Evolutionary conservation across 2,888 invertebrate species (phyloP), one percentile per base, ranked within the genome.

Genomic region (Eumacrocentrus americanus): DNA sequence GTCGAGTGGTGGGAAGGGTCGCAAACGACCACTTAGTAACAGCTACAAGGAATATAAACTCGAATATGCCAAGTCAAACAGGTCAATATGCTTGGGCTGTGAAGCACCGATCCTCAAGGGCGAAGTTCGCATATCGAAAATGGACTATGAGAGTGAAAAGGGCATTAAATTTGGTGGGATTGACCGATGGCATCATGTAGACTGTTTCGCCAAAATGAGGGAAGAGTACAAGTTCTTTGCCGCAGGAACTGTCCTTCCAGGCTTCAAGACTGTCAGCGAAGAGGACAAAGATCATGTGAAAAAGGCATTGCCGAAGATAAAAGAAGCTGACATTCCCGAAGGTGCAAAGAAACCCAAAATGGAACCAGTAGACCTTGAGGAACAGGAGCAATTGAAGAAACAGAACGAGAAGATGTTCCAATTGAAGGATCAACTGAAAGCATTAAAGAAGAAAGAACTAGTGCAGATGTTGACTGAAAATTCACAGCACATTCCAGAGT

Each of bases 181-280:
- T 72, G 88, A 93, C 59, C 83, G 89, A 53, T 98, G 97, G 97
- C 90, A 97, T 80, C 98, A 98, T 81, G 80, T 95, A 2, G 90
- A 91, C 61, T 98, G 98, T 77, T 98, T 98, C 82, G 89, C 87
- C 0, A 88, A 92, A 73, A 74, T 88, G 1, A 84, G 95, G 37
- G 84, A 85, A 16, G 89, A 90, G 6, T 80, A 95, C 2, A 86
- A 88, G 12, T 98, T 89, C 81, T 88, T 86, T 74, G 91, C 87
- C 35, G 82, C 84, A 9, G 94, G 90, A 0, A 88, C 89, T 61
- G 82, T 83, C 70, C 80, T 98, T 20, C 90, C 91, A n/a, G 96
- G 96, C 0, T 92, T 89, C 76, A 84, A 86, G 11, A 75, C 76
- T 0, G 82, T 98, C 2, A 86, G 82, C 6, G 84, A 86, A 65